Base-by-base conservation (phyloP, 2,797 vertebrate species). In the Atherinosoma microstoma region DNA sequence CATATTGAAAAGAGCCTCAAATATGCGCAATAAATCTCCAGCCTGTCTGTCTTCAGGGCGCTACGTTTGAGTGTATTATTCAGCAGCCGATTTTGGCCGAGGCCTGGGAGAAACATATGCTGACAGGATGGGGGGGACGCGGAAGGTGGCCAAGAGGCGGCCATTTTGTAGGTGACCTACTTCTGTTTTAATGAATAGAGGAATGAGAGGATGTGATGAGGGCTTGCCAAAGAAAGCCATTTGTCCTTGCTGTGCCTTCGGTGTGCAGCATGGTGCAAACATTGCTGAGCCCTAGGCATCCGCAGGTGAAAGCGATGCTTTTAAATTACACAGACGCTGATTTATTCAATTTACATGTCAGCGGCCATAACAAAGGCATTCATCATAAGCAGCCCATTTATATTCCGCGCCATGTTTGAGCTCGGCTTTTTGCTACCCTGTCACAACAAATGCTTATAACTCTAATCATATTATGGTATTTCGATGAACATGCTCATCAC, bases 111-210 rank as follows among this genome's bases (percentile, higher is more conserved):
- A 84, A 92, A 84, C 91, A 93, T 93, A 92, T 93, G 90, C 88
- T 89, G 82, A 93, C 85, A 87, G 79, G 87, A 91, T 87, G 84
- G 85, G 84, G 85, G 84, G 84, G 75, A 72, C 75, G 1, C 78
- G 61, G 78, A 85, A 66, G 77, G 83, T 82, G 90, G 86, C 90
- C 88, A 92, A 89, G 76, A 58, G 70, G 85, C 70, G 60, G 89
- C 86, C 89, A 91, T 94, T 91, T 93, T 90, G 85, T 86, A 87
- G 86, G 84, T 91, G 93, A 92, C 93, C 93, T 90, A 92, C 86
- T 94, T 93, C 77, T 89, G 70, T 84, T 88, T 76, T 89, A 89
- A 91, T 91, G 79, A 92, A 88, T 79, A 83, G 80, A 87, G 71
- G 68, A 69, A 71, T 32, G 64, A 38, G 70, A 80, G 73, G 64